phyloP scores from a whole-genome alignment of 1,140 invertebrate genomes.

The Neuroterus valhalla region DNA sequence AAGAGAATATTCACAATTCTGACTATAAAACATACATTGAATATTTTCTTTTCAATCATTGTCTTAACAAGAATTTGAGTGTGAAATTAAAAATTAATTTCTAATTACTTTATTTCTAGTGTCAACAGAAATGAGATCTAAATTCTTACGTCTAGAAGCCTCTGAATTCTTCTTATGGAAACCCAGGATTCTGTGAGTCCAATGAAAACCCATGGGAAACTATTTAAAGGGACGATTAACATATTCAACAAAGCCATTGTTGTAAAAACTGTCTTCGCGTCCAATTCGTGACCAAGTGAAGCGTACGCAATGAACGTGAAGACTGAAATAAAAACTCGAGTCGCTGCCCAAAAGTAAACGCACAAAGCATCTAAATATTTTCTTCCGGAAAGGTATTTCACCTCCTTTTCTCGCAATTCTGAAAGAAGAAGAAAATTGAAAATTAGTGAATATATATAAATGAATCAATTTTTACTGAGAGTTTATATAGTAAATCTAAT shows the following conservation, averaged over 20 bases:
- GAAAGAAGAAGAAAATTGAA: conserved; percentile 48
- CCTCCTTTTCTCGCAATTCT: conserved; percentile 82
- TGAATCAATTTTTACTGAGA: conserved; percentile 11
- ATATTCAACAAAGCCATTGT: conserved; percentile 96
- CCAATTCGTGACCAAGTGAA: conserved; percentile 87
- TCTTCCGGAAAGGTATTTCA: conserved; percentile 86
- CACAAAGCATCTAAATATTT: conserved; percentile 99
- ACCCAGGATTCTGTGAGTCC: conserved; percentile 96
- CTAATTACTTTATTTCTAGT: too few species aligned
- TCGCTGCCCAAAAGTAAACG: conserved; percentile 99
- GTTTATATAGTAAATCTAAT: background rate
- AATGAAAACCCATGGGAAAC: conserved; percentile 99
- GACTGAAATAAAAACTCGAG: conserved; percentile 95
- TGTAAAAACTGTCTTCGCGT: conserved; percentile 94
- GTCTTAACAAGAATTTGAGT: too few species aligned
- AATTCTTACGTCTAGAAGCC: conserved; percentile 80
- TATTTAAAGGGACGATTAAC: conserved; percentile 96
- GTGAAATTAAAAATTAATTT: too few species aligned
- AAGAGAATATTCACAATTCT: background rate
- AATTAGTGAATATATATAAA: conserved; percentile 9
- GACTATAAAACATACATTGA: conserved; percentile 5
- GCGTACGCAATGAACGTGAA: conserved; percentile 93
- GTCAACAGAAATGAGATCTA: too few species aligned
- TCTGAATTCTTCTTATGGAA: conserved; percentile 88
- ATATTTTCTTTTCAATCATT: too few species aligned